Conservation (phyloP, 1,140 invertebrate genomes). For the Leptinotarsa lineolata region DNA sequence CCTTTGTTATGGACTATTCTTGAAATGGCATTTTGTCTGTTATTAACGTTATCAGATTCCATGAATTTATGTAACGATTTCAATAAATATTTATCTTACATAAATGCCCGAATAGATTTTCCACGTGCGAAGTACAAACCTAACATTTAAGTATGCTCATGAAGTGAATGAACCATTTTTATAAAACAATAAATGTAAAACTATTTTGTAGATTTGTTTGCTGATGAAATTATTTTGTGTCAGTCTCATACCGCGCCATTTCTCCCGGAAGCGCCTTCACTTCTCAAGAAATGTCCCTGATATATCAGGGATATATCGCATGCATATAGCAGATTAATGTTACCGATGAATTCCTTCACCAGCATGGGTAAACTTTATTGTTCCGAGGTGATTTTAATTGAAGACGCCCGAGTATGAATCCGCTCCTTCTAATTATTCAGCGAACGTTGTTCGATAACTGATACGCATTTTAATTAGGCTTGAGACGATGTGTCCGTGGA, state of each 20-base stretch:
- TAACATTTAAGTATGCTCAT: too few relatives aligned
- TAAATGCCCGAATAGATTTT: too few relatives aligned
- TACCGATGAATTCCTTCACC: neutral
- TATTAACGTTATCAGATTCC: too few relatives aligned
- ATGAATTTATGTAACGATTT: too few relatives aligned
- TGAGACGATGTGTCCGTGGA: conserved; percentile 10
- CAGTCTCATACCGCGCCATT: neutral
- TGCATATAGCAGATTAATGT: neutral
- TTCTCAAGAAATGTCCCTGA: neutral
- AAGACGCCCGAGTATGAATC: neutral
- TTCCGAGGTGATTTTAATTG: conserved; percentile 14
- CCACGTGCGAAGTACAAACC: too few relatives aligned
- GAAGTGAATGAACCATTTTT: too few relatives aligned
- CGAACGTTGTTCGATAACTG: neutral
- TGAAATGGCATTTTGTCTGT: too few relatives aligned
- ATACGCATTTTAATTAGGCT: conserved; percentile 1
- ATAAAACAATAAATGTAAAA: neutral
- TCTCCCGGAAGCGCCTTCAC: neutral
- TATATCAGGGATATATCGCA: neutral
- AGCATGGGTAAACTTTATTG: neutral
- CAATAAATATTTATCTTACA: too few relatives aligned
- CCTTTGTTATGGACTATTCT: too few relatives aligned
- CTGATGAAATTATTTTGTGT: neutral
- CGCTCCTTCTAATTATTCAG: conserved; percentile 15
- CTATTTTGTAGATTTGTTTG: neutral